Evolutionary conservation across 2,888 invertebrate genomes (phyloP).

Genomic region (Eupithecia tripunctaria): DNA sequence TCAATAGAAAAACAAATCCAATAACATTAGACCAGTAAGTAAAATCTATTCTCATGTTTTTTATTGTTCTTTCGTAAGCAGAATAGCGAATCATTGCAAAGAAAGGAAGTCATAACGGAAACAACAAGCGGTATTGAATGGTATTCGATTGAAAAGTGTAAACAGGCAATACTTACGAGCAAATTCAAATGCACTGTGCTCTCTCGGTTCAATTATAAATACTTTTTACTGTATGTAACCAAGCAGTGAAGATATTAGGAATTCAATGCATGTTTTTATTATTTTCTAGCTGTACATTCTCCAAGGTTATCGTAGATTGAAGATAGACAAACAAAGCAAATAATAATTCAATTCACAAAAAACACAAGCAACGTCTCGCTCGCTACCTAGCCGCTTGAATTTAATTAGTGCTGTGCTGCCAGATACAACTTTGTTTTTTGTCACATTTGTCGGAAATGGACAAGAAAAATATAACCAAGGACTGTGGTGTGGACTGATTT

Average conservation of each 20-base stretch:
- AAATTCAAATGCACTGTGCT: not conserved
- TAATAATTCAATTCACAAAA: not conserved
- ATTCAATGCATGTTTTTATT: constrained; percentile 12
- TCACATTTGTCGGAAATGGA: not conserved
- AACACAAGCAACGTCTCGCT: not conserved
- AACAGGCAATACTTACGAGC: not conserved
- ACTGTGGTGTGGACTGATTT: too few relatives aligned
- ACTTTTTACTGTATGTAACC: not conserved
- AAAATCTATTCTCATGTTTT: not conserved
- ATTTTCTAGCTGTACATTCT: not conserved
- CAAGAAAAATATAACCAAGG: not conserved
- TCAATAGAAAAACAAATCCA: not conserved
- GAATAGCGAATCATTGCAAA: not conserved
- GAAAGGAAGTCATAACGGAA: not conserved
- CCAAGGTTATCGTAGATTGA: not conserved
- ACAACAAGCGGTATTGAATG: not conserved
- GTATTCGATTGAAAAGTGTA: not conserved
- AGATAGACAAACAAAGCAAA: not conserved
- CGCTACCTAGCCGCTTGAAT: too few relatives aligned
- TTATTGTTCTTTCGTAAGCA: not conserved
- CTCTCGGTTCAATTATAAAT: not conserved
- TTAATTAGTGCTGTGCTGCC: not conserved
- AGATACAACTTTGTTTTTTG: not conserved
- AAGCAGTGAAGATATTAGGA: not conserved
- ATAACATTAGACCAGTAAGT: not conserved